phyloP scores from a whole-genome alignment of 37 sponge, comb jelly and placozoan genomes.

The Aphrocallistes beatrix region DNA sequence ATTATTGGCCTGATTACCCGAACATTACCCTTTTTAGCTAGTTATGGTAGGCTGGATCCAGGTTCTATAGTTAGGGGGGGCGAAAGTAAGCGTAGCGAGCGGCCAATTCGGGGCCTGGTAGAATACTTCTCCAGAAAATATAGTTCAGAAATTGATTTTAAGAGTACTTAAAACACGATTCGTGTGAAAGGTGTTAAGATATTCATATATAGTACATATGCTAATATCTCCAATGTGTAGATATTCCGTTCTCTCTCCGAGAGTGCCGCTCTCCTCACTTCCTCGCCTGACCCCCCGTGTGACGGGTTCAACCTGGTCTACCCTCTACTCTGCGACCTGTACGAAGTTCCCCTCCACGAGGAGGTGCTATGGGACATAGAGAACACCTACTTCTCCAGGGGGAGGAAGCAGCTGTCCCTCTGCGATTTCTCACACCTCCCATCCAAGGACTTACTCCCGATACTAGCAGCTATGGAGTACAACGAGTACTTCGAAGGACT shows the following conservation, averaged over 20 bases:
- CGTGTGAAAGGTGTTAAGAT: no score
- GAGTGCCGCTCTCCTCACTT: neutral
- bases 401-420: neutral
- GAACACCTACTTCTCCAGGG: neutral
- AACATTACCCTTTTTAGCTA: no score
- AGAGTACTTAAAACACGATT: no score
- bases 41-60: no score
- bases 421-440: neutral
- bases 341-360: neutral
- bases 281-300: neutral
- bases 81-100: no score
- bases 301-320: neutral
- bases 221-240: no score
- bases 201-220: no score
- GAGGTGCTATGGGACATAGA: conserved; percentile 15
- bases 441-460: neutral
- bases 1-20: no score
- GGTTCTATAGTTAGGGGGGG: no score
- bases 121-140: no score
- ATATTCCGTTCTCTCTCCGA: neutral
- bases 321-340: neutral
- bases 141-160: no score
- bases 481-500: neutral
- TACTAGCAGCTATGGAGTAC: neutral
- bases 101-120: no score